These are phyloP conservation scores for Mohoua ochrocephala DNA, from an alignment of 2,113 vertebrate species.

Conservation along the genomic window DNA sequence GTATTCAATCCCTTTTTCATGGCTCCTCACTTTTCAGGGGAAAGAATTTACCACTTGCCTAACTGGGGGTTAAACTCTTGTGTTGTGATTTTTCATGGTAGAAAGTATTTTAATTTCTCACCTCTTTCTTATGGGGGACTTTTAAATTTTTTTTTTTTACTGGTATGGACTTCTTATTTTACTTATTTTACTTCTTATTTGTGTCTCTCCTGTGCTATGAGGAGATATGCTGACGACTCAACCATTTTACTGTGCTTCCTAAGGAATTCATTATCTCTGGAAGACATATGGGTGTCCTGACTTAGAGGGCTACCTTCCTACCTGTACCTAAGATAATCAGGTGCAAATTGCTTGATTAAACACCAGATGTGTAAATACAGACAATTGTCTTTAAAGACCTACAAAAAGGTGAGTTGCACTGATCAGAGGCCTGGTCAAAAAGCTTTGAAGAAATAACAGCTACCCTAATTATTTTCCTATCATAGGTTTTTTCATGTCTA, in stretches of 20 bases:
- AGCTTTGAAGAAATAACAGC: background rate
- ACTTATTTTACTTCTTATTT: background rate
- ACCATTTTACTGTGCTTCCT: background rate
- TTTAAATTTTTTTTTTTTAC: background rate
- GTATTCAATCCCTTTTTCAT: background rate
- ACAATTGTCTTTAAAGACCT: background rate
- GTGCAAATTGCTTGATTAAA: background rate
- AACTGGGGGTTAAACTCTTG: background rate
- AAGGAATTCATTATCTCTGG: background rate
- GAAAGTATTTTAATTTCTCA: background rate
- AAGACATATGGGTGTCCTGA: background rate
- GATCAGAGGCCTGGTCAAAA: background rate
- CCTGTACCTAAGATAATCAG: background rate
- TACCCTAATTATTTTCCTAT: background rate
- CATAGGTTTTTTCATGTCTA: background rate
- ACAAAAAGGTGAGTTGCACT: background rate
- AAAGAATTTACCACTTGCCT: background rate
- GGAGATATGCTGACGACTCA: fast-evolving
- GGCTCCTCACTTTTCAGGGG: background rate
- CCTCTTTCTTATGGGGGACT: background rate
- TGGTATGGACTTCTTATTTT: background rate
- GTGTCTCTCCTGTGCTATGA: background rate
- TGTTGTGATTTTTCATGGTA: background rate
- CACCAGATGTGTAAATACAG: background rate
- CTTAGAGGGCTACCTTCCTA: background rate